phyloP scores from a whole-genome alignment of 2,888 invertebrate genomes.

The Dynastes grantii region DNA sequence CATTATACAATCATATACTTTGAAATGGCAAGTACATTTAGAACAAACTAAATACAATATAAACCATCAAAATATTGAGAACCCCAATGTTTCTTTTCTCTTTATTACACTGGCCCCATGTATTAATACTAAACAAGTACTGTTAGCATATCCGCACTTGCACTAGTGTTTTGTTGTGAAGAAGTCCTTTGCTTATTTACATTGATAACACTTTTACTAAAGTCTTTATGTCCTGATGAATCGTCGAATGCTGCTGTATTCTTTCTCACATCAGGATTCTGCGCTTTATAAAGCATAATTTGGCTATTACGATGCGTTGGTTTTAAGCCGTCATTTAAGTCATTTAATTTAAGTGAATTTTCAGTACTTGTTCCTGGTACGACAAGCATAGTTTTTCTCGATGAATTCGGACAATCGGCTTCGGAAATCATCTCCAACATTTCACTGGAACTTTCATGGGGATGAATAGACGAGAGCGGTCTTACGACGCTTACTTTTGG shows the following conservation, averaged over 20 bases:
- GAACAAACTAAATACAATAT: conserved; percentile 4
- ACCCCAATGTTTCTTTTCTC: conserved; percentile 22
- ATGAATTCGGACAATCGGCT: conserved; percentile 71
- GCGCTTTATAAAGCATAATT: conserved; percentile 86
- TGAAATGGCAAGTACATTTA: conserved; percentile 36
- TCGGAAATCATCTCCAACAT: conserved; percentile 78
- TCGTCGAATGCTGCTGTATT: conserved; percentile 81
- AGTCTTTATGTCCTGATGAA: conserved; percentile 78
- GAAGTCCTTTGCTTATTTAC: conserved; percentile 71
- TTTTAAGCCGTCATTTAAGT: conserved; percentile 67
- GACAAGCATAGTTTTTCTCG: conserved; percentile 67
- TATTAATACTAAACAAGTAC: conserved; percentile 71
- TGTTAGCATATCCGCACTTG: conserved; percentile 72
- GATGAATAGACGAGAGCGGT: conserved; percentile 69
- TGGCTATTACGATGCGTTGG: conserved; percentile 74
- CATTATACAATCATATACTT: conserved; percentile 2
- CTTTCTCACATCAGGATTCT: conserved; percentile 88
- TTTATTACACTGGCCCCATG: conserved; percentile 64
- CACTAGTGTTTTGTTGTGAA: conserved; percentile 65
- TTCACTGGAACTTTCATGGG: conserved; percentile 73
- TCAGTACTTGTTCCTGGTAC: conserved; percentile 70
- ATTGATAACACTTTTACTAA: conserved; percentile 83
- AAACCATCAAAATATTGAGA: conserved; percentile 33
- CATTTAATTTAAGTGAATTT: conserved; percentile 64
- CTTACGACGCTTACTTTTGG: conserved; percentile 71